These are phyloP conservation scores for Aphaenogaster ashmeadi DNA, from an alignment of 1,140 invertebrate species.

Conservation along the genomic window DNA sequence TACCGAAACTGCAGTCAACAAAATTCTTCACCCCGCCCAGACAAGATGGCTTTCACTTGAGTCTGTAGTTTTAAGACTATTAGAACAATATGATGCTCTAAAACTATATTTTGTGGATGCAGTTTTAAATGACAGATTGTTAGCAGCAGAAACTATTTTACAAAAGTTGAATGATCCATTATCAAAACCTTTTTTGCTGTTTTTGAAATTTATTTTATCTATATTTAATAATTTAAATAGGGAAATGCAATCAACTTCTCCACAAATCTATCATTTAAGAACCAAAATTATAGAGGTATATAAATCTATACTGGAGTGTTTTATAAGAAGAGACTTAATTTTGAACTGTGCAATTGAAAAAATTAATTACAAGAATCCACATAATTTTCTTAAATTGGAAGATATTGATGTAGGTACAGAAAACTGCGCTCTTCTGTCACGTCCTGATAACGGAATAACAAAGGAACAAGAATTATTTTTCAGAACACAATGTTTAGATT, in stretches of 20 bases:
- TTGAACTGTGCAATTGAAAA: neutral
- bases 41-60: conserved; percentile 27
- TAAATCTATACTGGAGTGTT: conserved; percentile 17
- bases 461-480: neutral
- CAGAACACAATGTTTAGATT: neutral
- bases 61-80: neutral
- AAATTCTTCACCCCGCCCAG: neutral
- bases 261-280: conserved; percentile 12
- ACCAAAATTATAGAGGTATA: neutral
- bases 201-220: conserved; percentile 4
- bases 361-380: conserved; percentile 3
- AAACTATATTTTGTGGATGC: neutral
- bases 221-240: conserved; percentile 27
- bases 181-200: neutral
- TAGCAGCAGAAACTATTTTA: conserved; percentile 11
- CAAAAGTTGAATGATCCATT: conserved; percentile 8
- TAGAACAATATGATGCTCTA: conserved; percentile 7
- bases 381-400: neutral
- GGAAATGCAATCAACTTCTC: conserved; percentile 21
- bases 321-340: conserved; percentile 10
- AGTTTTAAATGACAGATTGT: conserved; percentile 4
- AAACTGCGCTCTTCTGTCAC: neutral
- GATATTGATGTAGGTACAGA: neutral
- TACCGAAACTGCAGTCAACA: neutral
- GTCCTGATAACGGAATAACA: conserved; percentile 3